Percentiles rank a stretch among this genome's conserved stretches.
Conservation (phyloP, 2,888 invertebrate species). For the Blera fallax region DNA sequence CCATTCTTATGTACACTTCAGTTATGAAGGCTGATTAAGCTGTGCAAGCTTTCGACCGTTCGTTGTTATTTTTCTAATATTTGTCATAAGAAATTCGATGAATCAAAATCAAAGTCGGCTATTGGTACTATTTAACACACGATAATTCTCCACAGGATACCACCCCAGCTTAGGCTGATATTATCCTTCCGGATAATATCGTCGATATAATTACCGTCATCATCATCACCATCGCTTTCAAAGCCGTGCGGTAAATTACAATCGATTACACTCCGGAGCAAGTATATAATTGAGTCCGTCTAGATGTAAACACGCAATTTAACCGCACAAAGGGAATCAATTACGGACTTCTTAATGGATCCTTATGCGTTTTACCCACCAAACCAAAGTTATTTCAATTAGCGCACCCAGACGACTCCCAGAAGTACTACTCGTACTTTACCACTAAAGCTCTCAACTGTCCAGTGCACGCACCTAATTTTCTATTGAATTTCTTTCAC, state of each 20-base stretch:
- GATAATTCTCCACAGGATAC: too few species aligned
- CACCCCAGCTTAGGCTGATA: background rate
- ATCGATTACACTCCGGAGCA: conserved; percentile 14
- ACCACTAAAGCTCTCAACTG: background rate
- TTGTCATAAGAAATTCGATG: too few species aligned
- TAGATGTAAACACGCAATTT: conserved; percentile 43
- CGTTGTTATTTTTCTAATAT: too few species aligned
- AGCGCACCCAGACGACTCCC: background rate
- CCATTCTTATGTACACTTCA: too few species aligned
- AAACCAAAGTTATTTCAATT: conserved; percentile 35
- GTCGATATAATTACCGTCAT: conserved; percentile 23
- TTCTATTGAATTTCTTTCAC: background rate
- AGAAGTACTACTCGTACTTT: background rate
- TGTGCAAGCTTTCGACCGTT: too few species aligned
- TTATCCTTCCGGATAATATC: conserved; percentile 22
- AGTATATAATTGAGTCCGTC: background rate
- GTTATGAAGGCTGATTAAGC: too few species aligned
- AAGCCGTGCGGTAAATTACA: conserved; percentile 34
- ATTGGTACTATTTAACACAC: too few species aligned
- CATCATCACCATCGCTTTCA: background rate
- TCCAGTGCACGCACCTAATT: background rate
- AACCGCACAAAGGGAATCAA: conserved; percentile 59
- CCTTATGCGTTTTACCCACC: conserved; percentile 1
- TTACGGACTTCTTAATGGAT: conserved; percentile 36
- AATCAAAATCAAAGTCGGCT: too few species aligned